Base-by-base conservation (phyloP, 2,113 vertebrate species). In the Spilogale gracilis region DNA sequence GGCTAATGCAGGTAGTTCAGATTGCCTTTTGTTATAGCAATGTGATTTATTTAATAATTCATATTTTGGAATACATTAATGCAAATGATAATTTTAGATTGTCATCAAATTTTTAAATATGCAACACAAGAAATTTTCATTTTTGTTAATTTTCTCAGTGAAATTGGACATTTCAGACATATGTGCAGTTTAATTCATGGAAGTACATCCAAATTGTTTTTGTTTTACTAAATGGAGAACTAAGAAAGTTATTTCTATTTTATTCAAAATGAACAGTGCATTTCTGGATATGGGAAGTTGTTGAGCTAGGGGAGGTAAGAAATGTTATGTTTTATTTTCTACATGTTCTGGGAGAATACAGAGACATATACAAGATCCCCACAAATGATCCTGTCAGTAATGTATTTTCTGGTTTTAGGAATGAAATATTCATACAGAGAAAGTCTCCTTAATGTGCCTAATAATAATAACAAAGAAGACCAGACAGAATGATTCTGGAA, bases 21-120 rank as follows among this genome's bases (percentile, higher is more conserved):
- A 98, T 92, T 97, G 95, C 78, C 96, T 98, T 98, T 98, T 98
- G 96, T 98, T 98, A 92, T 43, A 32, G 82, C 96, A 96, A 43
- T 98, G 97, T 97, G 95, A 98, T 97, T 97, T 95, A 97, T 93
- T 98, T 98, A 98, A 98, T 98, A 99, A 98, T 98, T 98, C 97
- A 98, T 98, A 98, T 98, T 98, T 98, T 98, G 96, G 97, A 98
- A 98, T 98, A 97, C 96, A 98, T 98, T 98, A 98, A 98, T 98
- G 94, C 96, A 98, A 98, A 98, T 98, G 56, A 98, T 98, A 97
- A 98, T 98, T 98, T 98, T 97, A 98, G 96, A 98, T 94, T 97
- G 96, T 85, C 96, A 96, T 98, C 97, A 98, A 97, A 98, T 97
- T 98, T 98, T 98, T 97, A 98, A 98, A 98, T 98, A 97, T 94